A percentile compares a stretch with the other conserved stretches of the same genome.
Evolutionary conservation across 1,140 invertebrate genomes (phyloP).

Genomic region (Heliothis subflexa): DNA sequence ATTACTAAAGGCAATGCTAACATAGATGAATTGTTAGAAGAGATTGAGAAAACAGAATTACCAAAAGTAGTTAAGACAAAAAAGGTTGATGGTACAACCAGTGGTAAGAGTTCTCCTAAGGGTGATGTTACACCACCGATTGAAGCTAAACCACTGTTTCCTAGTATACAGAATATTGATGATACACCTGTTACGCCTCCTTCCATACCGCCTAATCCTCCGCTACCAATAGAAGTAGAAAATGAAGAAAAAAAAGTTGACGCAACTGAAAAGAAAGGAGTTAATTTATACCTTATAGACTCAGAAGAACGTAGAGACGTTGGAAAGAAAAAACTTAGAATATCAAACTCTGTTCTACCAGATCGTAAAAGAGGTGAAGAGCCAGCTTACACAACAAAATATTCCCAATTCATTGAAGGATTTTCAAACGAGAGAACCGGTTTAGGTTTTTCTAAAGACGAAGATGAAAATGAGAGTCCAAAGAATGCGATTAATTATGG

Average conservation of each 20-base stretch:
- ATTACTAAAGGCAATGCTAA: slow-evolving; percentile 60
- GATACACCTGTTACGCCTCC: slow-evolving; percentile 59
- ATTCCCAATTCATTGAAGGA: slow-evolving; percentile 78
- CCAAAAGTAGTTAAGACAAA: slow-evolving; percentile 70
- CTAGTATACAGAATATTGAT: slow-evolving; percentile 62
- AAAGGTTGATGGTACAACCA: slow-evolving; percentile 54
- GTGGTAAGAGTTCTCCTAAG: slow-evolving; percentile 64
- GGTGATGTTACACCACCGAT: slow-evolving; percentile 61
- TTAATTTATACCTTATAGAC: slow-evolving; percentile 70
- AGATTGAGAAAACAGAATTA: slow-evolving; percentile 81
- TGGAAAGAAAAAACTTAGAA: slow-evolving; percentile 72
- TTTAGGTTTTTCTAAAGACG: slow-evolving; percentile 76
- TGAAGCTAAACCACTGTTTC: slow-evolving; percentile 70
- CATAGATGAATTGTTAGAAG: slow-evolving; percentile 78
- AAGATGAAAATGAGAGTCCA: slow-evolving; percentile 58
- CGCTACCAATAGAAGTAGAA: slow-evolving; percentile 58
- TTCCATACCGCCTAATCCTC: slow-evolving; percentile 55
- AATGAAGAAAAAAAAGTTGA: slow-evolving; percentile 45
- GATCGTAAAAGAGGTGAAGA: slow-evolving; percentile 66
- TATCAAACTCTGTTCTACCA: slow-evolving; percentile 77
- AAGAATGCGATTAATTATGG: slow-evolving; percentile 76
- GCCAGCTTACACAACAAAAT: slow-evolving; percentile 78
- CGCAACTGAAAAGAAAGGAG: slow-evolving; percentile 68
- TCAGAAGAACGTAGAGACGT: slow-evolving; percentile 59
- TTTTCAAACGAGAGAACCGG: slow-evolving; percentile 76